These are phyloP conservation scores for Drosophila ogumai DNA, from an alignment of 1,140 invertebrate genomes.

Conservation along the genomic window DNA sequence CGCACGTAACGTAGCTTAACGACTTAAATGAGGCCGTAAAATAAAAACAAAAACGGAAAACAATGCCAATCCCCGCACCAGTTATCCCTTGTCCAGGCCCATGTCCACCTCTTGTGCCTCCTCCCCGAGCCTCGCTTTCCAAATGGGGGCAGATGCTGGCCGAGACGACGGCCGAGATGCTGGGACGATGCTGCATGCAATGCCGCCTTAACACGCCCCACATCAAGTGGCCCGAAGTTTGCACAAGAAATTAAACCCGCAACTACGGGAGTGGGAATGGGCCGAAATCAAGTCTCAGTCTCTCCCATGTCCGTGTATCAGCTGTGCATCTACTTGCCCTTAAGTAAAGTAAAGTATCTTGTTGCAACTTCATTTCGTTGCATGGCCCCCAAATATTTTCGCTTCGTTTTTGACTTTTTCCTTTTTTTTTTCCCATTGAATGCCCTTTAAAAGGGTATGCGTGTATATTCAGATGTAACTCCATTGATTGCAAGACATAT, in stretches of 20 bases:
- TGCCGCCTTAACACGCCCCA: conserved; percentile 73
- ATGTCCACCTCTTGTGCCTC: conserved; percentile 9
- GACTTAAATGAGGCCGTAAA: conserved; percentile 65
- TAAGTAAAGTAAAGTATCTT: conserved; percentile 84
- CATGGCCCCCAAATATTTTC: conserved; percentile 80
- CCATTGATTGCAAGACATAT: neutral
- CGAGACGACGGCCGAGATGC: conserved; percentile 7
- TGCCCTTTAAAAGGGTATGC: conserved; percentile 10
- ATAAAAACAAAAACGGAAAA: conserved; percentile 26
- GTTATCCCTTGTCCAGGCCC: conserved; percentile 16
- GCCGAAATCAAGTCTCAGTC: conserved; percentile 70
- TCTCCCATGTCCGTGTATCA: conserved; percentile 70
- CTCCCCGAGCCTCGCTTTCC: conserved; percentile 41
- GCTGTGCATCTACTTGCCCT: conserved; percentile 82
- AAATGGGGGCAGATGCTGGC: conserved; percentile 68
- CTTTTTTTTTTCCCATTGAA: neutral
- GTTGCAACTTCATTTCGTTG: conserved; percentile 82
- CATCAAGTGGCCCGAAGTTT: conserved; percentile 75
- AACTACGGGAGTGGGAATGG: conserved; percentile 21
- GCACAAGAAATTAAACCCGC: conserved; percentile 78
- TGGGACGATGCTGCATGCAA: conserved; percentile 51
- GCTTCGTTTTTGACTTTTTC: conserved; percentile 43
- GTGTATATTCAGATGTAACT: neutral
- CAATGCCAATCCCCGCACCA: conserved; percentile 54
- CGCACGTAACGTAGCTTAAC: conserved; percentile 81